Percentiles rank a stretch among this genome's conserved stretches.
Evolutionary conservation across 2,113 vertebrate genomes (phyloP).

Genomic region (Ictalurus furcatus): DNA sequence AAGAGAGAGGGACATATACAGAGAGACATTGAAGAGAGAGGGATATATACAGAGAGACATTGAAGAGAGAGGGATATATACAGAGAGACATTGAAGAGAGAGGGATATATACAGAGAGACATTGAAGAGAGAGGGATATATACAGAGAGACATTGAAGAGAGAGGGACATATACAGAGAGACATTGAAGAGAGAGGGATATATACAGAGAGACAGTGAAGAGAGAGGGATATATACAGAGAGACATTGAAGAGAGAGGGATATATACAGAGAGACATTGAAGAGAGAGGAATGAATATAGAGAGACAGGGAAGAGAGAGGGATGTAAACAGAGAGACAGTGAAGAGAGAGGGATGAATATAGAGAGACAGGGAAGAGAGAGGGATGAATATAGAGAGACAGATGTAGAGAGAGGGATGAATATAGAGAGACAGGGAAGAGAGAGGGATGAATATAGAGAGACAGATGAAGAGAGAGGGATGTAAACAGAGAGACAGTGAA

Average conservation of each 20-base stretch:
- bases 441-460: too few relatives aligned
- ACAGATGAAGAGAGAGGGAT: background rate
- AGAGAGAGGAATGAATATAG: background rate
- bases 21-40: too few relatives aligned
- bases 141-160: background rate
- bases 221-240: background rate
- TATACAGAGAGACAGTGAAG: too few relatives aligned
- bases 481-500: background rate
- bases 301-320: background rate
- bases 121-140: background rate
- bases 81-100: too few relatives aligned
- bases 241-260: background rate
- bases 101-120: background rate
- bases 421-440: background rate
- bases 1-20: background rate
- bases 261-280: background rate
- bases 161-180: too few relatives aligned
- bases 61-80: too few relatives aligned
- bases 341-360: background rate
- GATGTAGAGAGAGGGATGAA: background rate
- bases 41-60: too few relatives aligned
- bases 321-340: too few relatives aligned
- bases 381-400: background rate
- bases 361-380: background rate
- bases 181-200: background rate